Percentiles rank a stretch among this genome's conserved stretches.
Conservation (phyloP, 1,140 invertebrate genomes). For the Bombus breviceps region DNA sequence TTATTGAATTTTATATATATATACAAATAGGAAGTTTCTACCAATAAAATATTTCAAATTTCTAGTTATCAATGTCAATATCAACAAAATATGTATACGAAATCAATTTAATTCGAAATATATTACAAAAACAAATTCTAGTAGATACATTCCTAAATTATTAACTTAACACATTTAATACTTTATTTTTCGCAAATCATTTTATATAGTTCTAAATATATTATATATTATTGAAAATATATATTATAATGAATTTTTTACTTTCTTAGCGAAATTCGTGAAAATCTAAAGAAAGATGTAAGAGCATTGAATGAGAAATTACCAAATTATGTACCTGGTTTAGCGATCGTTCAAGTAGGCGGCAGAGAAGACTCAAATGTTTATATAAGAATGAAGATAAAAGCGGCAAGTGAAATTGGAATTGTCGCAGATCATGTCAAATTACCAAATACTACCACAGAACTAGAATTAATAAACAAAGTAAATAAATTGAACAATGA, state of each 20-base stretch:
- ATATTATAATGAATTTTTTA: conserved; percentile 21
- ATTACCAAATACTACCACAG: conserved; percentile 91
- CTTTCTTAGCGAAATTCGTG: conserved; percentile 88
- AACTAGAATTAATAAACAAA: conserved; percentile 90
- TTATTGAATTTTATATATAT: too few species aligned
- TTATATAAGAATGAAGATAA: conserved; percentile 98
- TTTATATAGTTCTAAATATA: background rate
- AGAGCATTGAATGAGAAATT: conserved; percentile 83
- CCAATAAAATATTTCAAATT: too few species aligned
- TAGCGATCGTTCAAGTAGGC: conserved; percentile 96
- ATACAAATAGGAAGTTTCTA: too few species aligned
- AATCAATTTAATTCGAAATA: background rate
- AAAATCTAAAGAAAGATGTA: conserved; percentile 88
- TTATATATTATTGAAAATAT: background rate
- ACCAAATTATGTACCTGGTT: conserved; percentile 87
- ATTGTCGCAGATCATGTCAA: conserved; percentile 92
- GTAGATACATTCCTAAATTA: background rate
- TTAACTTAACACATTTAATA: background rate
- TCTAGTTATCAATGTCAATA: background rate
- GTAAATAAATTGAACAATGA: conserved; percentile 93
- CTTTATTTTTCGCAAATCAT: background rate
- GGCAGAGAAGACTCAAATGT: conserved; percentile 99
- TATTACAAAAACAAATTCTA: background rate
- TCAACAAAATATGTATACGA: background rate
- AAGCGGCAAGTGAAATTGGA: conserved; percentile 95